Evolutionary conservation across 2,797 vertebrate genomes (phyloP).

Genomic region (Enteromius argenteus): DNA sequence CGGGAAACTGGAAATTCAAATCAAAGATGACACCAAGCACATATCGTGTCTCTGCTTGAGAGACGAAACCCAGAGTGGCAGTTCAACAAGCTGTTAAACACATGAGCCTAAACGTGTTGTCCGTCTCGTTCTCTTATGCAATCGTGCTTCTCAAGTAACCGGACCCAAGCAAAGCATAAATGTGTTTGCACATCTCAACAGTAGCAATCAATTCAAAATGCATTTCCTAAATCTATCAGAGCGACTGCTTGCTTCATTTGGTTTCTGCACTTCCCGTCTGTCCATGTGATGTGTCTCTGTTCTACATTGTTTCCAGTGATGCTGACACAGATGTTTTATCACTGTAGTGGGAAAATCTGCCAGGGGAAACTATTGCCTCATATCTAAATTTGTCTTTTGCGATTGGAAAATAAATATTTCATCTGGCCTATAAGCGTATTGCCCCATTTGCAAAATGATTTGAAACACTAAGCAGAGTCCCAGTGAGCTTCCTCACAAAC

Average conservation of each 20-base stretch:
- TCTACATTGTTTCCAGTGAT: slow-evolving; percentile 56
- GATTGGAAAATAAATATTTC: slow-evolving; percentile 70
- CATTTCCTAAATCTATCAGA: not conserved
- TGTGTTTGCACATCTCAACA: slow-evolving; percentile 3
- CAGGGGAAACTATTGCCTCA: slow-evolving; percentile 63
- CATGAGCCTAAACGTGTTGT: not conserved
- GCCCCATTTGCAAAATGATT: slow-evolving; percentile 59
- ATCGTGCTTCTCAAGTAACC: not conserved
- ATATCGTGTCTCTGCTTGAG: not conserved
- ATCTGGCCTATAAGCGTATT: slow-evolving; percentile 63
- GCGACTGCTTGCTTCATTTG: slow-evolving; percentile 21
- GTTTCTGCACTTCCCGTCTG: slow-evolving; percentile 29
- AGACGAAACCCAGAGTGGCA: slow-evolving; percentile 20
- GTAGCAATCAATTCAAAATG: slow-evolving; percentile 5
- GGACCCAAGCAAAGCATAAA: not conserved
- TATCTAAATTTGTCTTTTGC: slow-evolving; percentile 65
- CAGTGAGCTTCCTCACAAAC: slow-evolving; percentile 37
- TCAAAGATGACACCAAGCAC: slow-evolving; percentile 48
- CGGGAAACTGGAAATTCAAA: slow-evolving; percentile 43
- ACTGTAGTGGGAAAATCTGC: slow-evolving; percentile 60
- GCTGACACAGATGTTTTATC: slow-evolving; percentile 66
- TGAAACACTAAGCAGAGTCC: slow-evolving; percentile 47
- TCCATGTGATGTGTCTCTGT: slow-evolving; percentile 36
- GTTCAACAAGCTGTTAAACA: slow-evolving; percentile 19
- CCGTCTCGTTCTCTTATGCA: not conserved